Percentiles rank a stretch among this genome's conserved stretches.
Evolutionary conservation across 2,888 invertebrate genomes (phyloP).

Genomic region (Sepiola atlantica): DNA sequence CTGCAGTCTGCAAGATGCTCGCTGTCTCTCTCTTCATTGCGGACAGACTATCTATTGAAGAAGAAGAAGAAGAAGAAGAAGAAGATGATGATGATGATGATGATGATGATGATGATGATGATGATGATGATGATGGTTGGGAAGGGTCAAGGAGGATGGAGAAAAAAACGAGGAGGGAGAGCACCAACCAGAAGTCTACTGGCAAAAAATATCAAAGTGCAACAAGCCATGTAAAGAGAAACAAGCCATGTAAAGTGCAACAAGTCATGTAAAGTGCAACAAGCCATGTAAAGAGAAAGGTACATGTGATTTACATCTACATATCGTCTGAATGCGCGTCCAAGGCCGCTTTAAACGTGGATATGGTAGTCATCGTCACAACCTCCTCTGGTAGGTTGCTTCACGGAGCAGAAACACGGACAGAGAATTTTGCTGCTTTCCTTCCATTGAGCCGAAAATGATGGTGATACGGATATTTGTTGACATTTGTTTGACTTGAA

Average conservation of each 20-base stretch:
- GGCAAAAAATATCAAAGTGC: neutral
- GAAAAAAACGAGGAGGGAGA: neutral
- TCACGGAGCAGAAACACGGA: too few species aligned
- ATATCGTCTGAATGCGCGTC: too few species aligned
- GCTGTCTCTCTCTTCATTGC: slow-evolving; percentile 44
- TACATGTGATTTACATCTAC: neutral
- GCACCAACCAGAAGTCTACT: neutral
- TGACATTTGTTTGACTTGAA: too few species aligned
- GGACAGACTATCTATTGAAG: neutral
- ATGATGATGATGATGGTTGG: too few species aligned
- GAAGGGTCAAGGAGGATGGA: neutral
- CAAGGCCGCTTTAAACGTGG: too few species aligned
- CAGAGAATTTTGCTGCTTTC: too few species aligned
- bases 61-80: slow-evolving; percentile 38
- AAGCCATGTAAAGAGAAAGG: neutral
- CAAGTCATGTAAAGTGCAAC: neutral
- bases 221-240: neutral
- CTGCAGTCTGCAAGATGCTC: slow-evolving; percentile 45
- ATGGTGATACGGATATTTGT: too few species aligned
- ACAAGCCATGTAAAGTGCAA: neutral
- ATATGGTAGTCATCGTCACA: slow-evolving; percentile 14
- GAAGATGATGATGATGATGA: slow-evolving; percentile 43
- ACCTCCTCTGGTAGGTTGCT: neutral
- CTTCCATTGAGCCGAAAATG: too few species aligned
- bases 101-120: neutral